Evolutionary conservation across 2,888 invertebrate species (phyloP), one percentile per base, ranked within the genome.

Genomic region (Ischnus inquisitorius): DNA sequence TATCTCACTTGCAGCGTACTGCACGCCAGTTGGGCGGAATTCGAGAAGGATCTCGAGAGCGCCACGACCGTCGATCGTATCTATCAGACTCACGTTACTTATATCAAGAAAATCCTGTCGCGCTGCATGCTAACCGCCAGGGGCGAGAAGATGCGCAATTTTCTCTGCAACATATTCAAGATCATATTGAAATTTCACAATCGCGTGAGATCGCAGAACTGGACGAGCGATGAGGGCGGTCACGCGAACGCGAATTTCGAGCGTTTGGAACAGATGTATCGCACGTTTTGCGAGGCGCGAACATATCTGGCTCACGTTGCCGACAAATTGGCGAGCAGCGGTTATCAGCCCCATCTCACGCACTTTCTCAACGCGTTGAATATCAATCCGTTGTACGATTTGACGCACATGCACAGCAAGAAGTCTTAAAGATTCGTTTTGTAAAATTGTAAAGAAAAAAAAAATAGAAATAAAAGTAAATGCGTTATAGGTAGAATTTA

Each of bases 1-100:
- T 97, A 97, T 91, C 95, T 97, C 74, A 96, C 96, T 0, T 96
- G 97, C 0, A 97, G 96, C 71, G 97, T 97, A 39, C 94, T 97
- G 39, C 96, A 96, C 72, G 95, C 95, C 0, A 96, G 96, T 1
- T 97, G 97, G 97, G 95, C 95, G 1, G 95, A 96, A 83, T 96
- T 97, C 86, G 96, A 96, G 88, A 95, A 95, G 82, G 96, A 96
- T 88, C 91, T 97, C 60, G 94, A 95, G 87, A 94, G 94, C 69
- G 96, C 96, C 0, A 94, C 95, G 22, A 96, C 96, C 0, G 92
- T 97, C 8, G 97, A 97, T 89, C 96, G 96, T 84, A 93, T 97
- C 16, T 97, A 97, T 88, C 94, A 95, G 14, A 95, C 96, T 28
- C 97, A 97, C 88, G 96, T 96, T 10, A 94, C 94, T 0, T 97